phyloP scores from a whole-genome alignment of 2,113 vertebrate genomes.

The Otolemur garnettii region DNA sequence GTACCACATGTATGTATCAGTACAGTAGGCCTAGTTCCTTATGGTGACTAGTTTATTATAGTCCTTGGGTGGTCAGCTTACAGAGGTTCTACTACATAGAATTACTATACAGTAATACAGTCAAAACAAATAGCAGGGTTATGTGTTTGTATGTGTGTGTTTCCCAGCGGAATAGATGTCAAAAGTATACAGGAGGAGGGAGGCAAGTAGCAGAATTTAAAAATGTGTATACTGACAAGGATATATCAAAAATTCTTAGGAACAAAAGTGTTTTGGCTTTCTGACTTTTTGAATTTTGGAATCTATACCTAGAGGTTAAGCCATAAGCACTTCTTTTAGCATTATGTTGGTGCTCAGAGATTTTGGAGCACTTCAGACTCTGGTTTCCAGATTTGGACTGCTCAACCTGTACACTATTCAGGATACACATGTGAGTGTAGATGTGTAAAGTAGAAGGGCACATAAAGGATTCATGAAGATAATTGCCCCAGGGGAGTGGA shows the following conservation, averaged over 20 bases:
- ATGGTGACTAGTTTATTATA: no score
- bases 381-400: no score
- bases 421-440: neutral
- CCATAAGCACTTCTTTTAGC: neutral
- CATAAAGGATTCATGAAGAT: neutral
- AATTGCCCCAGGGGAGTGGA: neutral
- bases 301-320: neutral
- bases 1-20: no score
- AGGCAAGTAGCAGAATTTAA: neutral
- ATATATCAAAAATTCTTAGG: neutral
- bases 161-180: neutral
- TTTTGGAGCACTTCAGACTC: no score
- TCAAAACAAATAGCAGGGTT: no score
- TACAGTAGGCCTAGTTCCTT: no score
- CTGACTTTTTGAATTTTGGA: neutral
- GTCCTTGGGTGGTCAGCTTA: no score
- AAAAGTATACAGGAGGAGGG: neutral
- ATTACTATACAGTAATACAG: neutral
- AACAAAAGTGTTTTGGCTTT: neutral
- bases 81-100: neutral
- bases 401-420: no score
- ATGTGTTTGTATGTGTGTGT: neutral
- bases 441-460: neutral
- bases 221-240: neutral
- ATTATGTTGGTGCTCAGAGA: no score